Base-by-base conservation (phyloP, 2,797 vertebrate species). In the Platyrinchus mystaceus region DNA sequence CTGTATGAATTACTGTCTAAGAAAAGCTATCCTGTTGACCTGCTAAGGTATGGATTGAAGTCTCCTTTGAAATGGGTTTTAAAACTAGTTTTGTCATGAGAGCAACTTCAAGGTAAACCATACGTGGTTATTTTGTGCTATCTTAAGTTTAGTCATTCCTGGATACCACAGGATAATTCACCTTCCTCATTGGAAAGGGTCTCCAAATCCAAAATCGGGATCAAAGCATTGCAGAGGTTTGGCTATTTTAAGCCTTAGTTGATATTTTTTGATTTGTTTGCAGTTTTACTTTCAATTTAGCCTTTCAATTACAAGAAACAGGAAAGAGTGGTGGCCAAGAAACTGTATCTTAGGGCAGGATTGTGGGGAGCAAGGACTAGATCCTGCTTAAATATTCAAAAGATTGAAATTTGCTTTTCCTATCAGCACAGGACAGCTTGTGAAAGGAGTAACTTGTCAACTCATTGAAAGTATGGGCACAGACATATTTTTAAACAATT, bases 371-470 rank as follows among this genome's bases (percentile, higher is more conserved):
- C 66, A 63, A 77, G 68, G 56, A 62, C 39, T 84, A 32, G 20
- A 86, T 94, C 13, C 43, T 79, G 28, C 67, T 86, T 28, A 55
- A 76, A 41, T 89, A 74, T 76, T 84, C 15, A 21, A 21, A 60
- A 80, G 50, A 58, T n/a, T 94, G 70, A 93, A 79, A 49, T 84
- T 89, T 44, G 9, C 32, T 87, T 87, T 91, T 82, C 70, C 69
- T 92, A 84, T 68, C 89, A 98, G 98, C 26, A 84, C 94, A 28
- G 97, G 97, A 74, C 98, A 98, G 89, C 96, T 98, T 90, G 73
- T 98, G 87, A 98, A 98, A 97, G 98, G 98, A 16, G 55, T 98
- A 47, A 97, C 95, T 6, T 98, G 98, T 83, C 91, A 97, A 26
- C 80, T 97, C 68, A 97, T 98, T 49, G 96, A 98, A 28, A 95